Percentiles rank a stretch among this genome's conserved stretches.
Conservation (phyloP, 2,888 invertebrate genomes). For the Gryllus longicercus region DNA sequence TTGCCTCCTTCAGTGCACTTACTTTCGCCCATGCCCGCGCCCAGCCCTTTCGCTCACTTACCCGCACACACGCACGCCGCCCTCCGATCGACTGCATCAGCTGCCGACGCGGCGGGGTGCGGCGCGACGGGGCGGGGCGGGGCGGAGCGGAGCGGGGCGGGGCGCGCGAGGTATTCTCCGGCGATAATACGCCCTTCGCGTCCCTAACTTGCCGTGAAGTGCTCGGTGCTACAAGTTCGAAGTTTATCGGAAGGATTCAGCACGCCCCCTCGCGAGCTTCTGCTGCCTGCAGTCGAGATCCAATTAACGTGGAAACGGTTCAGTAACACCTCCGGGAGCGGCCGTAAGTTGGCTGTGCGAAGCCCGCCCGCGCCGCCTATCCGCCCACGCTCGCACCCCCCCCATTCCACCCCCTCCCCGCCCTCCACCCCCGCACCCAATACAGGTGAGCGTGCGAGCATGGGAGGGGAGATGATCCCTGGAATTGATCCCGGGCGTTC, state of each 20-base stretch:
- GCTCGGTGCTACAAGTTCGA: neutral
- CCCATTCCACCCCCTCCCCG: no score
- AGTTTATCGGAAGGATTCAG: constrained; percentile 17
- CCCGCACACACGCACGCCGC: neutral
- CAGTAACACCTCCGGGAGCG: constrained; percentile 4
- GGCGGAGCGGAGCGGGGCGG: neutral
- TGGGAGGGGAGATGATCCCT: no score
- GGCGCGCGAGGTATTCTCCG: neutral
- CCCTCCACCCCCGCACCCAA: no score
- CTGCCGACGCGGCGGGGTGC: no score
- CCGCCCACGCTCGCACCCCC: no score
- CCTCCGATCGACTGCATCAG: no score
- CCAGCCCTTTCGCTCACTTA: neutral
- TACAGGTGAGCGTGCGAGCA: no score
- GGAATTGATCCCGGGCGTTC: no score
- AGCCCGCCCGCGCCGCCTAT: neutral
- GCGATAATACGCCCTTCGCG: constrained; percentile 1
- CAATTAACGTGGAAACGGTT: constrained; percentile 17
- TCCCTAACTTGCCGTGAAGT: neutral
- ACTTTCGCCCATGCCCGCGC: no score
- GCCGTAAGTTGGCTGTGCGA: neutral
- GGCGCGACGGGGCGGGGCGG: no score
- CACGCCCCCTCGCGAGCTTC: neutral
- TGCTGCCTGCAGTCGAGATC: constrained; percentile 1
- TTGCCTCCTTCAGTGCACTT: no score